Conservation (phyloP, 1,140 invertebrate species). For the Oryzaephilus surinamensis region DNA sequence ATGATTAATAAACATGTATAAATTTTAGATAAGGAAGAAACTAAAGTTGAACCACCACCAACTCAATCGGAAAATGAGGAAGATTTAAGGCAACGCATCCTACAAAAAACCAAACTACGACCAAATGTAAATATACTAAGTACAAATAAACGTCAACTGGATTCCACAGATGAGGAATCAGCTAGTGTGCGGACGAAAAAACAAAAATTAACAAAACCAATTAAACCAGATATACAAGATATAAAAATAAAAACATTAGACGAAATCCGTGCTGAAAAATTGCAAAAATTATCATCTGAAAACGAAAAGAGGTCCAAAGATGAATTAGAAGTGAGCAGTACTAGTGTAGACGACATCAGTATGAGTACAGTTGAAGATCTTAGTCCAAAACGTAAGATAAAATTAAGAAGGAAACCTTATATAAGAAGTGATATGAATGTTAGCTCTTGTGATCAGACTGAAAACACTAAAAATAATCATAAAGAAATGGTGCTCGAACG, state of each 20-base stretch:
- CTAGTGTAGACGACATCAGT: conserved; percentile 7
- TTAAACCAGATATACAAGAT: conserved; percentile 11
- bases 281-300: conserved; percentile 14
- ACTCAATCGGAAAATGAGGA: conserved; percentile 7
- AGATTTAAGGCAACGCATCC: conserved; percentile 19
- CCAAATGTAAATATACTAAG: no score
- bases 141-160: conserved; percentile 14
- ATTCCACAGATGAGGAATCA: no score
- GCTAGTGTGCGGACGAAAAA: conserved; percentile 5
- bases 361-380: conserved; percentile 16
- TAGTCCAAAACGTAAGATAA: conserved; percentile 7
- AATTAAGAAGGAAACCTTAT: background rate
- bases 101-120: conserved; percentile 3
- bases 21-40: background rate
- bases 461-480: conserved; percentile 1
- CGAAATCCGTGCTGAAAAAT: conserved; percentile 30
- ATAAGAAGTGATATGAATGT: background rate
- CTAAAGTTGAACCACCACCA: background rate
- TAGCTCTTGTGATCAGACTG: no score
- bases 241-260: conserved; percentile 34
- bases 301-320: no score
- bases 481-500: conserved; percentile 4
- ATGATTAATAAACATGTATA: background rate
- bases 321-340: conserved; percentile 26
- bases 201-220: conserved; percentile 9